A percentile compares a stretch with the other conserved stretches of the same genome.
These are phyloP conservation scores for Montipora foliosa DNA, from an alignment of 64 coral and sea anemone genomes.

Conservation along the genomic window DNA sequence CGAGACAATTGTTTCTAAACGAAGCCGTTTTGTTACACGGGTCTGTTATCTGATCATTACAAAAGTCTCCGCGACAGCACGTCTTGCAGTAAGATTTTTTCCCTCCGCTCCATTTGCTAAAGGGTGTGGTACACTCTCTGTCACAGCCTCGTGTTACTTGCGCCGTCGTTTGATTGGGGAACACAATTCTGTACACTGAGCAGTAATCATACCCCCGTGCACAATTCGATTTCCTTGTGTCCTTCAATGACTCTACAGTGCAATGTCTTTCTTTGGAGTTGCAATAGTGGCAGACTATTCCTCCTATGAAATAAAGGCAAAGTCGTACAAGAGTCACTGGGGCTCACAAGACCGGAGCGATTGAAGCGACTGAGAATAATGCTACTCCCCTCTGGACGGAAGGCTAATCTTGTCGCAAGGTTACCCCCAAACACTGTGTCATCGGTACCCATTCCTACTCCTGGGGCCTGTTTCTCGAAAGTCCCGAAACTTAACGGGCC, in stretches of 20 bases:
- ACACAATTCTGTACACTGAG: neutral
- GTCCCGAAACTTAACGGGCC: no score
- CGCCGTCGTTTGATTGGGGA: slow-evolving; percentile 14
- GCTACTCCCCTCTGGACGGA: no score
- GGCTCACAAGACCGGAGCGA: no score
- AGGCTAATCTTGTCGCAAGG: no score
- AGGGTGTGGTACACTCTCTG: neutral
- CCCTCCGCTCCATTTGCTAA: slow-evolving; percentile 7
- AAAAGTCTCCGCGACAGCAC: slow-evolving; percentile 23
- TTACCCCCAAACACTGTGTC: no score
- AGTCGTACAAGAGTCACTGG: no score
- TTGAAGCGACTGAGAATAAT: neutral
- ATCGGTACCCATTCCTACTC: no score
- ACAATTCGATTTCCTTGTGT: neutral
- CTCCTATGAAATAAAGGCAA: neutral
- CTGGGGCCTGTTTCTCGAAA: no score
- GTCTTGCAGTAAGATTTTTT: slow-evolving; percentile 12
- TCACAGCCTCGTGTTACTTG: slow-evolving; percentile 35
- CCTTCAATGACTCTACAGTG: neutral
- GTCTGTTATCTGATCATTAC: neutral
- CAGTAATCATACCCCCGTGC: neutral
- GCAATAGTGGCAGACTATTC: slow-evolving; percentile 8
- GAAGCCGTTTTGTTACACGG: neutral
- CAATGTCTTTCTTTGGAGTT: slow-evolving; percentile 6
- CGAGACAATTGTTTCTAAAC: neutral